Evolutionary conservation across 2,797 vertebrate species (phyloP), one percentile per base, ranked within the genome.

Genomic region (Loris lydekkerianus): DNA sequence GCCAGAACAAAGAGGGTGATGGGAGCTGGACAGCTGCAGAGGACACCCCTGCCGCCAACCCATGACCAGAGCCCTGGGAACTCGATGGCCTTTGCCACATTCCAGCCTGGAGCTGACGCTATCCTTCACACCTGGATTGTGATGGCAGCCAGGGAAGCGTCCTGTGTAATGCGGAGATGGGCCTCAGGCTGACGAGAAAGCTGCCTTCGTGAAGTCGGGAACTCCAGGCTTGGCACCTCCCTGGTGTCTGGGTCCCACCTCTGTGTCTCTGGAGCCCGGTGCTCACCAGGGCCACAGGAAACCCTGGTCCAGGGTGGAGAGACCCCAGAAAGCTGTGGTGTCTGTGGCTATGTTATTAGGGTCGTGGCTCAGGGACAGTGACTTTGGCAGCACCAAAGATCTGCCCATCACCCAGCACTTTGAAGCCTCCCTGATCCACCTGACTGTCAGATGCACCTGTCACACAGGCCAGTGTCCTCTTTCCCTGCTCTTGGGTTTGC

Each of bases 11-110:
- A 81, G 21, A 89, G n/a, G 27, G 53, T n/a, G 14, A 3, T 2
- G 56, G 8, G 46, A 29, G 3, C 63, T 72, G 29, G 34, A 72
- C 37, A 5, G 11, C 58, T 9, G 2, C 9, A 15, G 46, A 31
- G 7, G 10, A 37, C 17, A 69, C 5, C 6, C 2, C 25, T 63
- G 10, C 81, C 37, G 82, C 9, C 6, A 23, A 92, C 8, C 27
- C 9, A 0, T 37, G 3, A 49, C 6, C 1, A 2, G 49, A 34
- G 58, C 34, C 10, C 14, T 37, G 0, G n/a, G 34, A 60, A 61
- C 7, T 4, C 10, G 43, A 18, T 11, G 46, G 11, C 10, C 11
- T 86, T 83, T 49, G 15, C 11, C n/a, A 10, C 27, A 29, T 11
- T 5, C 53, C 25, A 5, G 63, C 43, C 40, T 29, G 25, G 49